phyloP scores from a whole-genome alignment of 2,797 vertebrate species.

The Nothura maculosa region DNA sequence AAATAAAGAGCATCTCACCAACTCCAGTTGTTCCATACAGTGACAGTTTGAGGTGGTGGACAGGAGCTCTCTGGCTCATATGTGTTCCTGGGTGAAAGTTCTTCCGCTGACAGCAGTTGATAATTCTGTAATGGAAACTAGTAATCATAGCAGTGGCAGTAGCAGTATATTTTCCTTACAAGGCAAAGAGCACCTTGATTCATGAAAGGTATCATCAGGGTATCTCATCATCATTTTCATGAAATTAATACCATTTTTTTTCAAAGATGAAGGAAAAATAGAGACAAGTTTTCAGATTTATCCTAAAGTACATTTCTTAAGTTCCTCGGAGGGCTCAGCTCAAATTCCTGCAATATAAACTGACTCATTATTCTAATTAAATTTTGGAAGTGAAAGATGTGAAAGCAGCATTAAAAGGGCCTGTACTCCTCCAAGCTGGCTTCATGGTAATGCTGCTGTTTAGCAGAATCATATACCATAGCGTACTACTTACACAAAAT shows the following conservation, averaged over 20 bases:
- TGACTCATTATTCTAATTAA: not conserved
- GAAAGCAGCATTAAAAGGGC: not conserved
- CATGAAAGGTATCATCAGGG: not conserved
- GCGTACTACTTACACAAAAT: conserved; percentile 28
- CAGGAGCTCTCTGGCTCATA: not conserved
- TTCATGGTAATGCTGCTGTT: not conserved
- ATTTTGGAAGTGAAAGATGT: not conserved
- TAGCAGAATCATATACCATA: conserved; percentile 3
- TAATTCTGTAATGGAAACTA: not conserved
- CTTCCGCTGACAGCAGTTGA: not conserved
- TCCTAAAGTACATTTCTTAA: not conserved
- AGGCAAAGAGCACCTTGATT: not conserved
- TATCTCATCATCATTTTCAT: not conserved
- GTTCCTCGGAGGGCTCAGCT: not conserved
- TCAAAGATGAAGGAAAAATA: not conserved
- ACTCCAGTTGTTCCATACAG: not conserved
- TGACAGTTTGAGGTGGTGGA: not conserved
- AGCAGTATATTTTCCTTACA: not conserved
- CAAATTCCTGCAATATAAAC: not conserved
- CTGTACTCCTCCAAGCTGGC: not conserved
- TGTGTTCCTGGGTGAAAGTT: not conserved
- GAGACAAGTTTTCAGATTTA: not conserved
- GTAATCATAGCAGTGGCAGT: not conserved
- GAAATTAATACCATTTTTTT: not conserved
- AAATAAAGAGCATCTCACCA: not conserved